Percentiles rank a stretch among this genome's conserved stretches.
Evolutionary conservation across 1,140 invertebrate species (phyloP).

Genomic region (Batillaria attramentaria): DNA sequence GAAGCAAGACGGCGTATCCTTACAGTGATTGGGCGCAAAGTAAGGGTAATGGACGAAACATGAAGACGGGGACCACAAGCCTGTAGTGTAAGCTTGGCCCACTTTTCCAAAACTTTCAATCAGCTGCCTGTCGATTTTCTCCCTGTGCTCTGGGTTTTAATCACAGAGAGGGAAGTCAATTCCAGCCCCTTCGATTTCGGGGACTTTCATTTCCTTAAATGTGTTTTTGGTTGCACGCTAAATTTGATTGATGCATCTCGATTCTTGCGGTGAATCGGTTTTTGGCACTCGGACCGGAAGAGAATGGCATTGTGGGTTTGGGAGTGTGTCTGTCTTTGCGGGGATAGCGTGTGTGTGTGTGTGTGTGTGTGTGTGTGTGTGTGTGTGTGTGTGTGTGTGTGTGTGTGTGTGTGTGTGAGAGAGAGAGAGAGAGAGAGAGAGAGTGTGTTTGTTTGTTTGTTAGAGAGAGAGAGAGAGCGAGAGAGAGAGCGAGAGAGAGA

Average conservation of each 20-base stretch:
- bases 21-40: too few relatives aligned
- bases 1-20: too few relatives aligned
- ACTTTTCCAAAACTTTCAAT: not conserved
- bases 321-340: too few relatives aligned
- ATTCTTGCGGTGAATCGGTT: not conserved
- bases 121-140: not conserved
- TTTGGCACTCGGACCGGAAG: too few relatives aligned
- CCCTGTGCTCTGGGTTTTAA: not conserved
- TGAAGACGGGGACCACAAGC: too few relatives aligned
- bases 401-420: not conserved
- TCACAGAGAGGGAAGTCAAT: not conserved
- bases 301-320: too few relatives aligned
- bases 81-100: too few relatives aligned
- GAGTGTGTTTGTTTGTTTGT: not conserved
- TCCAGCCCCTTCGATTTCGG: not conserved
- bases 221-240: constrained; percentile 8
- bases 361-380: not conserved
- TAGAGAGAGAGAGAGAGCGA: not conserved
- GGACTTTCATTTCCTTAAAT: constrained; percentile 4
- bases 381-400: not conserved
- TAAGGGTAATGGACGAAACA: too few relatives aligned
- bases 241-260: not conserved
- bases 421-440: too few relatives aligned
- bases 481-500: not conserved
- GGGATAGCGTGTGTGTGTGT: too few relatives aligned